Evolutionary conservation across 2,113 vertebrate genomes (phyloP), one percentile per base, ranked within the genome.

Genomic region (Thunnus thynnus): DNA sequence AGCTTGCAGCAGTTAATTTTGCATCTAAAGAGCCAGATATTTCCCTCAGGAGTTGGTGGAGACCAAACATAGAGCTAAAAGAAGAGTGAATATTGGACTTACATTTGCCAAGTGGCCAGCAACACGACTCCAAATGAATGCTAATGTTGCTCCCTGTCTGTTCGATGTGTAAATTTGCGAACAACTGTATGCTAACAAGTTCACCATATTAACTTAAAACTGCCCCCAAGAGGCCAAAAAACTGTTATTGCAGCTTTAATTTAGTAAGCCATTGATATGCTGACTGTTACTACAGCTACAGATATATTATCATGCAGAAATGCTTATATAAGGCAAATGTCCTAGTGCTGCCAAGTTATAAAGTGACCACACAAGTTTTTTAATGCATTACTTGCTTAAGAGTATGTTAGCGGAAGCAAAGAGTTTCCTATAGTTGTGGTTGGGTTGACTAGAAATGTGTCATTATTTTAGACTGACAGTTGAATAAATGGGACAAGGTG

Each of bases 401-500:
- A 79, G 52, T 12, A 18, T 1, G 1, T 22, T 13, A 41, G 48
- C 22, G 32, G 9, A 55, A 61, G 54, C 41, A 71, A 71, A 66
- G 83, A 41, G n/a, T 66, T 75, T 69, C 67, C 52, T 25, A 54
- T 20, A 14, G 64, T 30, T 55, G 62, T 50, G 52, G 47, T 30
- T 61, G 48, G 63, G 74, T 72, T 71, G 44, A 71, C 72, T 81
- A 67, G 78, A 66, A 83, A 69, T 77, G 72, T 86, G 87, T 86
- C 82, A 86, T 91, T 92, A 89, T 86, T 78, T 89, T 93, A 94
- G 94, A 95, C 71, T 93, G 94, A 92, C 95, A 93, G 92, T 80
- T 84, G 80, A 94, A 82, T 87, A 92, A 94, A 93, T 92, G 84
- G 91, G 84, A 94, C 89, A 92, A 91, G 88, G 86, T 92, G 89